Percentiles rank a stretch among this genome's conserved stretches.
phyloP scores from a whole-genome alignment of 2,888 invertebrate genomes.

The Hirtodrosophila histrioides region DNA sequence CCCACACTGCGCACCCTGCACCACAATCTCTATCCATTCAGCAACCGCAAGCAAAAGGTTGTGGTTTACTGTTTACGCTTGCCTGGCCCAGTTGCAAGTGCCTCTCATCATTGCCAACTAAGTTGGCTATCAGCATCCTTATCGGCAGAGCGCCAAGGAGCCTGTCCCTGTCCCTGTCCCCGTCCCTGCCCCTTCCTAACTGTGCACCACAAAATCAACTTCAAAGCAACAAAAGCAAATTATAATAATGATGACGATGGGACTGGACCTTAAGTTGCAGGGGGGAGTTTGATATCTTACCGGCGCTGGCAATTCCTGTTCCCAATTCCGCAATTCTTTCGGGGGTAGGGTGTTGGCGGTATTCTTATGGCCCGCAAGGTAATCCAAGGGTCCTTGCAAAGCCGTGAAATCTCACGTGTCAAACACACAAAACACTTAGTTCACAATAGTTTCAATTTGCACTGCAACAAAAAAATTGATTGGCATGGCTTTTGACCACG shows the following conservation, averaged over 20 bases:
- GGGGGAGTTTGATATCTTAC: neutral
- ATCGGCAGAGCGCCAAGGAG: slow-evolving; percentile 8
- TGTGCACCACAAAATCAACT: slow-evolving; percentile 33
- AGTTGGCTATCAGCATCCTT: slow-evolving; percentile 29
- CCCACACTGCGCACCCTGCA: neutral
- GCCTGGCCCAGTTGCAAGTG: slow-evolving; percentile 1
- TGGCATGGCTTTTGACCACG: slow-evolving; percentile 16
- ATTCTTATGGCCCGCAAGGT: slow-evolving; percentile 63
- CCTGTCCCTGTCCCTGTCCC: too few relatives aligned
- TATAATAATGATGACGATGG: slow-evolving; percentile 11
- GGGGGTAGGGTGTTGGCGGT: neutral
- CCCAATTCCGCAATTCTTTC: neutral
- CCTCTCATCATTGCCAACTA: slow-evolving; percentile 17
- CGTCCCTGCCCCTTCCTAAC: slow-evolving; percentile 11
- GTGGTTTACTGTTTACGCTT: slow-evolving; percentile 29
- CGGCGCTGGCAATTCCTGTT: neutral
- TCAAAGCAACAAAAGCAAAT: slow-evolving; percentile 40
- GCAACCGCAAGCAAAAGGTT: slow-evolving; percentile 41
- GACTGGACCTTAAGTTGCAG: too few relatives aligned
- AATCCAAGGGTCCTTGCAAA: slow-evolving; percentile 77
- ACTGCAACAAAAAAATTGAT: slow-evolving; percentile 33
- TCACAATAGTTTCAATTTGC: slow-evolving; percentile 45
- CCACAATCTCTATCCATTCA: neutral
- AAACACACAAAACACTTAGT: slow-evolving; percentile 32
- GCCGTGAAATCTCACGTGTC: slow-evolving; percentile 42